phyloP scores from a whole-genome alignment of 2,888 invertebrate genomes.

The Girardia tigrina region DNA sequence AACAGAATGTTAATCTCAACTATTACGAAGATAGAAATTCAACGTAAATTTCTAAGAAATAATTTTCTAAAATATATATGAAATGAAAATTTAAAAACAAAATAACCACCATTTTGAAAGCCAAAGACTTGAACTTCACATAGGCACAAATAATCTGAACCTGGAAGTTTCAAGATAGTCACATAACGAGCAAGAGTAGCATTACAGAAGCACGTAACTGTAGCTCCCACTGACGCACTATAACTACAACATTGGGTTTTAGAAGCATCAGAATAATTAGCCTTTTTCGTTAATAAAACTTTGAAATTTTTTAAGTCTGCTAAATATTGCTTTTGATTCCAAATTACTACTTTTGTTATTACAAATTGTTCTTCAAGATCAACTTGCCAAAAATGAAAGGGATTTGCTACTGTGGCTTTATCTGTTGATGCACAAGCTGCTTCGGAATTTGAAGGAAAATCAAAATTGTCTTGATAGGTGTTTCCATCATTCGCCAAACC shows the following conservation, averaged over 20 bases:
- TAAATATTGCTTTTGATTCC: background rate
- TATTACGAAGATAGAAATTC: too few species aligned
- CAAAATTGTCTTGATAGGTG: background rate
- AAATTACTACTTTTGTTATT: background rate
- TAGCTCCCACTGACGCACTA: background rate
- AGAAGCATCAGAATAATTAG: background rate
- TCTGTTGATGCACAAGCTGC: background rate
- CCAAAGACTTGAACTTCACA: background rate
- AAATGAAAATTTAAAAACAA: too few species aligned
- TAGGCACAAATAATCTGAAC: background rate
- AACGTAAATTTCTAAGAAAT: too few species aligned
- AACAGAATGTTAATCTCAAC: too few species aligned
- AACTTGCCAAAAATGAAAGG: background rate
- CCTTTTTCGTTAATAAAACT: background rate
- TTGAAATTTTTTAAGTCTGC: background rate
- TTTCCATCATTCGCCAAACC: background rate
- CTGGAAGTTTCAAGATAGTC: background rate
- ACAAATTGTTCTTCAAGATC: background rate
- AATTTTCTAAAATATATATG: too few species aligned
- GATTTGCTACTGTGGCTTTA: background rate
- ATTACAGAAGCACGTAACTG: background rate
- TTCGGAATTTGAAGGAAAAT: background rate
- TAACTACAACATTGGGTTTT: background rate
- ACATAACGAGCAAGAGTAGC: background rate
- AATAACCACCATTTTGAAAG: background rate